Evolutionary conservation across 2,797 vertebrate genomes (phyloP).

Genomic region (Rhinophrynus dorsalis): DNA sequence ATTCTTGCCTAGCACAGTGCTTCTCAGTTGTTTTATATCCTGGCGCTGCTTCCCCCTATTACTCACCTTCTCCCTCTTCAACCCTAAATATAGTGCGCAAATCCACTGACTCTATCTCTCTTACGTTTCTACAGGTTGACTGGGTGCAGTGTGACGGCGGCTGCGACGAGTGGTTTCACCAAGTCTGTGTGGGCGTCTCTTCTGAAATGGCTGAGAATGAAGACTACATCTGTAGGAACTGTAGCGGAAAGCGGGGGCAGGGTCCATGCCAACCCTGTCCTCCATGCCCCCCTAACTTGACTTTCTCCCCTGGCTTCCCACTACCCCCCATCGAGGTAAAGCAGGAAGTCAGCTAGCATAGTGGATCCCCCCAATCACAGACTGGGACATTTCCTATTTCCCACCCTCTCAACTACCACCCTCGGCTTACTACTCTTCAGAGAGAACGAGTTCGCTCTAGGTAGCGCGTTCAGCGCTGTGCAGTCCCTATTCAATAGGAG

Average conservation of each 20-base stretch:
- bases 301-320: conserved; percentile 52
- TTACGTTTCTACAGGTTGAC: conserved; percentile 84
- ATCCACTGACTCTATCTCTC: too few relatives aligned
- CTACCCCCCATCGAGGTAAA: conserved; percentile 75
- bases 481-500: background rate
- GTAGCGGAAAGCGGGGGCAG: conserved; percentile 78
- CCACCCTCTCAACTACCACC: conserved; percentile 3
- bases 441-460: conserved; percentile 2
- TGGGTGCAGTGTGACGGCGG: conserved; percentile 99
- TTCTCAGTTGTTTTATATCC: too few relatives aligned
- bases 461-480: conserved; percentile 8
- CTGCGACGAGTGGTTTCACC: conserved; percentile 98
- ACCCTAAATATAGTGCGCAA: too few relatives aligned
- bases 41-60: too few relatives aligned
- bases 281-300: conserved; percentile 62
- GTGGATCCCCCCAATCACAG: background rate
- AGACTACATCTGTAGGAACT: conserved; percentile 95
- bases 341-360: conserved; percentile 87
- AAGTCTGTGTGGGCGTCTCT: conserved; percentile 94
- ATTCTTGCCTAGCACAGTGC: too few relatives aligned
- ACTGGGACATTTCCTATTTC: background rate
- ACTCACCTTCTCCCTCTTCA: too few relatives aligned
- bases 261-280: conserved; percentile 72
- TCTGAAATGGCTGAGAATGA: conserved; percentile 98
- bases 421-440: background rate